Conservation (phyloP, 1,140 invertebrate genomes). For the Anoplolepis gracilipes region DNA sequence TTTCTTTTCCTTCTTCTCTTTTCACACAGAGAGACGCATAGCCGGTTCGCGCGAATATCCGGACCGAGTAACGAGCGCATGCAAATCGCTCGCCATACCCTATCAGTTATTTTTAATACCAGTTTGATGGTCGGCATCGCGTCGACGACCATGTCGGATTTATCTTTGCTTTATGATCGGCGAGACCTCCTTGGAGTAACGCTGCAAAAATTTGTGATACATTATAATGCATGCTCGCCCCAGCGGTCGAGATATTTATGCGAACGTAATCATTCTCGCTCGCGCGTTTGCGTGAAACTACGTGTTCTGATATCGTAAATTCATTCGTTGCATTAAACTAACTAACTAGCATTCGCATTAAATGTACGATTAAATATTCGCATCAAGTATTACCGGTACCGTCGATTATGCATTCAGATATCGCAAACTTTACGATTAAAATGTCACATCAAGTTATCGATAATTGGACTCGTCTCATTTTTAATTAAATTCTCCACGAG, state of each 20-base stretch:
- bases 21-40: background rate
- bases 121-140: slow-evolving; percentile 63
- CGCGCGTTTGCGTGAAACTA: background rate
- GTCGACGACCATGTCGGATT: slow-evolving; percentile 47
- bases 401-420: background rate
- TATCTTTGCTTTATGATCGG: slow-evolving; percentile 58
- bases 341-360: background rate
- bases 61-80: slow-evolving; percentile 69
- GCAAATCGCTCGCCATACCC: slow-evolving; percentile 70
- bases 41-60: slow-evolving; percentile 2
- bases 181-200: slow-evolving; percentile 17
- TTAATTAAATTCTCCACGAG: slow-evolving; percentile 19
- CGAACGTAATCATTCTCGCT: slow-evolving; percentile 36
- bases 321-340: background rate
- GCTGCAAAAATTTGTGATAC: slow-evolving; percentile 64
- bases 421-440: background rate
- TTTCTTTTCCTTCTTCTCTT: background rate
- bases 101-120: slow-evolving; percentile 74
- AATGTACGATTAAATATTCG: slow-evolving; percentile 1
- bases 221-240: slow-evolving; percentile 56
- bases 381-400: too few species aligned
- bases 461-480: slow-evolving; percentile 6
- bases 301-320: background rate
- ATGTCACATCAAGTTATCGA: background rate
- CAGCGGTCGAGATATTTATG: slow-evolving; percentile 51